A percentile compares a stretch with the other conserved stretches of the same genome.
Evolutionary conservation across 2,888 invertebrate species (phyloP).

Genomic region (Myathropa florea): DNA sequence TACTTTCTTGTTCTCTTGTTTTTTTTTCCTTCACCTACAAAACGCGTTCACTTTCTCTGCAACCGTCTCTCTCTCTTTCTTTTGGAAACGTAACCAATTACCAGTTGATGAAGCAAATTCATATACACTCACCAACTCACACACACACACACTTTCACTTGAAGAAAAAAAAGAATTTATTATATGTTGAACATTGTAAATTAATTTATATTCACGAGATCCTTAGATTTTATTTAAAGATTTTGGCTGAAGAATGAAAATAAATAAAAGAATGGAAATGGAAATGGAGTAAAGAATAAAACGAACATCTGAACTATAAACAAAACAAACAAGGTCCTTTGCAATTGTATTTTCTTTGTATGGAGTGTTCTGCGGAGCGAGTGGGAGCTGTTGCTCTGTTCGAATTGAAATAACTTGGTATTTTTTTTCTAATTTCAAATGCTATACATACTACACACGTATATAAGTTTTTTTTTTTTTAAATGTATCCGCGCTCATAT

Average conservation of each 20-base stretch:
- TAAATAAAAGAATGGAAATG: constrained; percentile 21
- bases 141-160: constrained; percentile 11
- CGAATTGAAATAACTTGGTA: constrained; percentile 26
- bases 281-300: constrained; percentile 49
- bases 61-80: not conserved
- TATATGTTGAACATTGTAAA: constrained; percentile 63
- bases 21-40: constrained; percentile 13
- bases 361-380: constrained; percentile 19
- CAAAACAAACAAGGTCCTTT: constrained; percentile 4
- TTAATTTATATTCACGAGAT: constrained; percentile 63
- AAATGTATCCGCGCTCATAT: constrained; percentile 40
- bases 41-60: constrained; percentile 8
- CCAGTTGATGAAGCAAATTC: constrained; percentile 10
- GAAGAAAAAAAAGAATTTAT: constrained; percentile 45
- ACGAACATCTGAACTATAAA: constrained; percentile 43
- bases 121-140: not conserved
- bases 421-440: constrained; percentile 6
- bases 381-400: not conserved
- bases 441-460: not conserved
- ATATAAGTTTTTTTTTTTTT: constrained; percentile 20
- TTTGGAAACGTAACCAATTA: constrained; percentile 31
- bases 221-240: constrained; percentile 56
- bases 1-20: not conserved
- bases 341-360: constrained; percentile 48
- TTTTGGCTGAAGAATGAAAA: constrained; percentile 44